Evolutionary conservation across 2,113 vertebrate genomes (phyloP), one percentile per base, ranked within the genome.

Genomic region (Trinectes maculatus): DNA sequence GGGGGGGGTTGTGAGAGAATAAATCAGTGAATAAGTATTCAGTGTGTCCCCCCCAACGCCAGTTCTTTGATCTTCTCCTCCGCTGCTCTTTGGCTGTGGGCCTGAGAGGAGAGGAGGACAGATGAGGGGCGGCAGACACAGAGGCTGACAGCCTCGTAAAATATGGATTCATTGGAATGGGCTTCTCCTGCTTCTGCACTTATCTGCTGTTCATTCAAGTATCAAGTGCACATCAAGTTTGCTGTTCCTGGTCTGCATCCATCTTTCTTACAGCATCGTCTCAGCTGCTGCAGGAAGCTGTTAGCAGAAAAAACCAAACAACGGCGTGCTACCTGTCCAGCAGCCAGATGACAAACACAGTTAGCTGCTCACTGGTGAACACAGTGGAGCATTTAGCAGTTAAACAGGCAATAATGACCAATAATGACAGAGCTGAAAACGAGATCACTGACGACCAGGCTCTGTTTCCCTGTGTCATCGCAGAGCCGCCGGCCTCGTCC

Each of bases 61-160:
- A 69, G 2, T 18, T 55, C 78, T 84, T 84, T 84, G 73, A 87
- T 87, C 78, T n/a, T n/a, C n/a, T n/a, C n/a, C n/a, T 53, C 21
- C 0, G 28, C 11, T 6, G 47, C 42, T 63, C 63, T 78, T 70
- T 64, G 39, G 64, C 54, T 69, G 64, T 33, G 12, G 3, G 51
- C 60, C 24, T 61, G 26, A 51, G 22, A 53, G 57, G 43, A 51
- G 37, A 44, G 37, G 25, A 81, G 63, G 58, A 70, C 7, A 66
- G 52, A 71, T 16, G 69, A 48, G 5, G 36, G 48, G 66, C 46
- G 36, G 57, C 28, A 33, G 49, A 19, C 42, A 51, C 34, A 68
- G 51, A 44, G 64, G 56, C 8, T 83, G 77, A 83, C 82, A 66
- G 79, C 25, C 49, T 80, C 42, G 62, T 84, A 64, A 74, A 86